Evolutionary conservation across 2,113 vertebrate species (phyloP).

Genomic region (Leuciscus idus): DNA sequence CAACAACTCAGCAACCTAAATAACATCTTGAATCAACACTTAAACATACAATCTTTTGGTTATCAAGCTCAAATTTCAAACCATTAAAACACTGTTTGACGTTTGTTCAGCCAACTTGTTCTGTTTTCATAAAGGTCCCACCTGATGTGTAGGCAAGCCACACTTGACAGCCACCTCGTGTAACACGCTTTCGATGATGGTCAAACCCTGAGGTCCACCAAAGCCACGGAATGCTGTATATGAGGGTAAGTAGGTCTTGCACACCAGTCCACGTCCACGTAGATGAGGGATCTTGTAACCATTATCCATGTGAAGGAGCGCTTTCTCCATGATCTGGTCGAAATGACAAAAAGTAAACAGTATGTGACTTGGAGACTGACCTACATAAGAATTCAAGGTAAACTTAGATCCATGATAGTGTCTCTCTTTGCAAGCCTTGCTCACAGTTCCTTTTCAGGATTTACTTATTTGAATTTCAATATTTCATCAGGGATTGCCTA

Average conservation of each 20-base stretch:
- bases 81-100: background rate
- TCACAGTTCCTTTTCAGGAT: no score
- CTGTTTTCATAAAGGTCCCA: conserved; percentile 41
- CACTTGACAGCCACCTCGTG: conserved; percentile 70
- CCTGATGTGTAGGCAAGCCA: conserved; percentile 70
- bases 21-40: background rate
- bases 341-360: background rate
- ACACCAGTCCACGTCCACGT: conserved; percentile 67
- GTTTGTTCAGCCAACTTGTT: background rate
- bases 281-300: conserved; percentile 75
- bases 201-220: conserved; percentile 71
- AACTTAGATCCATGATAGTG: no score
- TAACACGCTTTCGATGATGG: conserved; percentile 71
- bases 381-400: background rate
- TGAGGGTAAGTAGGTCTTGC: conserved; percentile 79
- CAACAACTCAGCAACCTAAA: background rate
- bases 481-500: no score
- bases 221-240: conserved; percentile 78
- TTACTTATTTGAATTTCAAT: no score
- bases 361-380: background rate
- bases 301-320: conserved; percentile 76
- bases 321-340: conserved; percentile 70
- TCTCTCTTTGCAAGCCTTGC: no score
- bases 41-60: background rate
- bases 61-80: background rate